A percentile compares a stretch with the other conserved stretches of the same genome.
phyloP scores from a whole-genome alignment of 2,888 invertebrate genomes.

The Torymus texanus region DNA sequence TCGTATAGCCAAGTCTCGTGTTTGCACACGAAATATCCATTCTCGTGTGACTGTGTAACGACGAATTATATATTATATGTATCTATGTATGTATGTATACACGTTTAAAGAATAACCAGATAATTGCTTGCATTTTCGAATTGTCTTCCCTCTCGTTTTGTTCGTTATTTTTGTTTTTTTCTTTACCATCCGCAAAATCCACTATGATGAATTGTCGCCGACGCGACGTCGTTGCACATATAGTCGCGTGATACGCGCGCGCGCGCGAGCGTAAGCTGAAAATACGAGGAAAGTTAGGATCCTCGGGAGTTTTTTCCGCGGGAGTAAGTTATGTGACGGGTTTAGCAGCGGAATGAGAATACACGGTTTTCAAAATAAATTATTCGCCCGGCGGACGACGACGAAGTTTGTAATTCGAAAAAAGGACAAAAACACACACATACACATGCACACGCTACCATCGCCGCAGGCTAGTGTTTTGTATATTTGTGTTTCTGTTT shows the following conservation, averaged over 20 bases:
- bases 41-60: too few species aligned
- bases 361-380: constrained; percentile 40
- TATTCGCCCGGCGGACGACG: constrained; percentile 6
- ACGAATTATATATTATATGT: too few species aligned
- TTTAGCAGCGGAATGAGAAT: constrained; percentile 43
- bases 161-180: too few species aligned
- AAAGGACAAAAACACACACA: constrained; percentile 25
- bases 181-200: too few species aligned
- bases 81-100: too few species aligned
- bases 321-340: constrained; percentile 42
- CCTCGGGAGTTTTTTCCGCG: constrained; percentile 22
- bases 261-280: constrained; percentile 36
- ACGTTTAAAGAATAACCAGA: too few species aligned
- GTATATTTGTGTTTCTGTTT: too few species aligned
- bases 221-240: too few species aligned
- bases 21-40: too few species aligned
- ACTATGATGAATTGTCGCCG: constrained; percentile 25
- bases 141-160: too few species aligned
- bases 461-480: too few species aligned
- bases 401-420: constrained; percentile 35
- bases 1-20: too few species aligned
- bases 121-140: constrained; percentile 7
- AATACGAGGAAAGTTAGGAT: constrained; percentile 45
- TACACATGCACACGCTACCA: neutral
- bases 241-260: neutral